phyloP scores from a whole-genome alignment of 2,797 vertebrate species.

The Hippopotamyrus pictus region DNA sequence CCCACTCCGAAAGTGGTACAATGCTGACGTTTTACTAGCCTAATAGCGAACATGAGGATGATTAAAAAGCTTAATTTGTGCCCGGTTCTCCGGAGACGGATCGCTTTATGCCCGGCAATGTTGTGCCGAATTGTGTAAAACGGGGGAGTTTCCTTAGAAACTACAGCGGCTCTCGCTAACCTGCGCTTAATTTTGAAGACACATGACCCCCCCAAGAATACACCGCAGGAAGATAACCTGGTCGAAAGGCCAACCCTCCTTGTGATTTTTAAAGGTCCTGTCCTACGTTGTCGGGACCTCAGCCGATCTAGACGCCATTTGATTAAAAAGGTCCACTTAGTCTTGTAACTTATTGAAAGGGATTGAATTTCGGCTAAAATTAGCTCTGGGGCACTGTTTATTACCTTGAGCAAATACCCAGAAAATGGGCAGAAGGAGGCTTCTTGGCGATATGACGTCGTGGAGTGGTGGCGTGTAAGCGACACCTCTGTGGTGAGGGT shows the following conservation, averaged over 20 bases:
- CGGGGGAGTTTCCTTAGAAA: neutral
- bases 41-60: neutral
- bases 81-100: neutral
- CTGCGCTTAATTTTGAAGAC: neutral
- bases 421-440: slow-evolving; percentile 60
- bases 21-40: neutral
- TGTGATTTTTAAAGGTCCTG: slow-evolving; percentile 35
- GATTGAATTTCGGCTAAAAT: slow-evolving; percentile 90
- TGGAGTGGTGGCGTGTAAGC: slow-evolving; percentile 52
- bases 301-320: slow-evolving; percentile 54
- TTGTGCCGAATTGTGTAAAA: neutral
- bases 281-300: slow-evolving; percentile 54
- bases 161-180: neutral
- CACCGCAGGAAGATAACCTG: neutral
- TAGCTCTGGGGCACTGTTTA: slow-evolving; percentile 88
- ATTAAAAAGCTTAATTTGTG: neutral
- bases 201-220: neutral
- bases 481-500: slow-evolving; percentile 39
- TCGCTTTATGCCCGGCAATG: neutral
- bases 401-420: slow-evolving; percentile 79
- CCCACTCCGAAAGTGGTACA: neutral
- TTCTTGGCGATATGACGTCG: slow-evolving; percentile 56
- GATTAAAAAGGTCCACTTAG: slow-evolving; percentile 70
- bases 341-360: slow-evolving; percentile 84
- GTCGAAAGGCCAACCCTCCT: neutral